Base-by-base conservation (phyloP, 2,888 invertebrate genomes). In the Pandemis cinnamomeana region DNA sequence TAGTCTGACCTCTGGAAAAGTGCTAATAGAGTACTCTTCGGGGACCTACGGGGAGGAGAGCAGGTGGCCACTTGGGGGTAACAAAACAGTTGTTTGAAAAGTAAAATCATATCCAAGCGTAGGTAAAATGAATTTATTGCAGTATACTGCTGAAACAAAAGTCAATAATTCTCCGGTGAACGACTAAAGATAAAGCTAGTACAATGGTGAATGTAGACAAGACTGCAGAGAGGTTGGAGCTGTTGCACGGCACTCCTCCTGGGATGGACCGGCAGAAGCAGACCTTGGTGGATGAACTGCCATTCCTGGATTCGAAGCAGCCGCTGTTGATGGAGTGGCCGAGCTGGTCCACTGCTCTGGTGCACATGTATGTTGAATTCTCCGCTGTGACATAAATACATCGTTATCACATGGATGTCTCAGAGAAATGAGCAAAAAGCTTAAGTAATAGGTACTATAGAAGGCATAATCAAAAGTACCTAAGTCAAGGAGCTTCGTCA, bases 301-400 rank as follows among this genome's bases (percentile, higher is more conserved):
- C 94, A 27, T 87, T 86, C 8, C 76, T 83, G 78, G 96, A 94
- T 64, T 90, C 91, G 83, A 93, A 96, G 82, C 96, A 96, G 3
- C 96, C 96, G 70, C 88, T 92, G 5, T 91, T 95, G 71, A 95
- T 92, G 0, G 92, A 88, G 0, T 89, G 85, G 67, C 93, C 95
- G 6, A 84, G 83, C 8, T 86, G 83, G 72, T 95, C 89, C 53
- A 95, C 90, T 0, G 95, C 96, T 84, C 95, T 95, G 63, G 96
- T 95, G 82, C 96, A 96, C 95, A 96, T 95, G 80, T 96, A 95
- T 0, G 96, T 96, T 2, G 96, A 95, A 83, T 96, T 96, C 84
- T 95, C 95, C 77, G 95, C 96, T 96, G 86, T 48, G 94, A 95
- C 48, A 51, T 51, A 72, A 20, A 58, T 7, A 51, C 27, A 0